Conservation (phyloP, 1,140 invertebrate genomes). For the Nixonia krombeini region DNA sequence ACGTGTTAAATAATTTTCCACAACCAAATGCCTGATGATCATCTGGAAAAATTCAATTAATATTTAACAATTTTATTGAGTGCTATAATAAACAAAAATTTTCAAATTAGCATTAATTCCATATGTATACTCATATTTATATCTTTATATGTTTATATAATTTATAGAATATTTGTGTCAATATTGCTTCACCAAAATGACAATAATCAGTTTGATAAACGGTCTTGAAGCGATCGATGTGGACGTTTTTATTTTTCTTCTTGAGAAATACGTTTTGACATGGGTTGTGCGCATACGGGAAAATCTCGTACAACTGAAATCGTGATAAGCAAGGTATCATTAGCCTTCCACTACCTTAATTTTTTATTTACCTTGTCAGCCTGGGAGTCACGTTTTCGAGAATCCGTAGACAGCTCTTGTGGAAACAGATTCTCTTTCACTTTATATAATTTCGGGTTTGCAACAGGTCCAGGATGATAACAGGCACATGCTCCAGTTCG, state of each 20-base stretch:
- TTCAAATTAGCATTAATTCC: no score
- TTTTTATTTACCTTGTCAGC: not conserved
- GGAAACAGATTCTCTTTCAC: no score
- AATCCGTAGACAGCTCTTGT: no score
- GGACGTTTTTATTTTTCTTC: slow-evolving; percentile 72
- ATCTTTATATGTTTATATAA: not conserved
- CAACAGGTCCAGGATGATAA: no score
- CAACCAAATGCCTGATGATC: no score
- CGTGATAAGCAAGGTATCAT: not conserved
- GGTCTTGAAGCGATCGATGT: slow-evolving; percentile 73
- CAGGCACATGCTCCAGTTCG: not conserved
- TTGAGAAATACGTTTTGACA: slow-evolving; percentile 68
- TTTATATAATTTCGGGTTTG: no score
- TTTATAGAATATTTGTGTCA: not conserved
- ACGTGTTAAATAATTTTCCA: no score
- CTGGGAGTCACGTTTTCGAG: not conserved
- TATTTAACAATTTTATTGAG: not conserved
- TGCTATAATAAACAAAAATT: not conserved
- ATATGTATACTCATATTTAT: no score
- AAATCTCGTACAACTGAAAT: not conserved
- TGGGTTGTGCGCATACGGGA: not conserved
- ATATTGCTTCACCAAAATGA: slow-evolving; percentile 49
- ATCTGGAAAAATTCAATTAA: not conserved
- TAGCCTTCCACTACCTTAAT: no score
- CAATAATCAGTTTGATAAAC: slow-evolving; percentile 76